Base-by-base conservation (phyloP, 1,140 invertebrate genomes). In the Anoplophora glabripennis region DNA sequence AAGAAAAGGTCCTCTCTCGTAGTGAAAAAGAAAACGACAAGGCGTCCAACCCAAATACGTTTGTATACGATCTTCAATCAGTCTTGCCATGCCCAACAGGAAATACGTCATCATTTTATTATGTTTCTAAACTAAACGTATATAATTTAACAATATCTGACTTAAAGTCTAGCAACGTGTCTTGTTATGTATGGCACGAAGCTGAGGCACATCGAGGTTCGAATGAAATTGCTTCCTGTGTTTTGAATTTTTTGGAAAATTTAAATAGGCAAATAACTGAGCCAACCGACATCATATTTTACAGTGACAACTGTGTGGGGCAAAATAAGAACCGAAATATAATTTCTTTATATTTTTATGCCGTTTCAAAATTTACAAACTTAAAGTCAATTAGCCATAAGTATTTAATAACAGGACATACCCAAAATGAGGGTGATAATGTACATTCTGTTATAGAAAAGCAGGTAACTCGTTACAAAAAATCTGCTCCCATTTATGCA, bases 271-370 rank as follows among this genome's bases (percentile, higher is more conserved):
- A n/a, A n/a, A n/a, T n/a, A n/a, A n/a, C n/a, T n/a, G n/a, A n/a
- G n/a, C n/a, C n/a, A n/a, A n/a, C n/a, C n/a, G n/a, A n/a, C n/a
- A n/a, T n/a, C n/a, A n/a, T 42, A 8, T 38, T 52, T 11, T 21
- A n/a, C 11, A 28, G 33, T 11, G 74, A 77, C 44, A 78, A 77
- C 63, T 78, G 75, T 61, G 47, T 44, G 8, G 75, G 74, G 0
- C 76, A 78, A 67, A 72, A 77, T 53, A 75, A 78, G 63, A 78
- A 78, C 61, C 70, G 70, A 61, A 74, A 59, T 49, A 63, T 77
- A 8, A 58, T 70, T 47, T 45, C 64, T 3, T 52, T 74, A 49
- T 77, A 75, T 54, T 11, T 70, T 7, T 73, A 71, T 57, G 72
- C 70, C 10, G 64, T 75, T 1, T 28, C n/a, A n/a, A 51, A 51